These are phyloP conservation scores for Cantharis nigra DNA, from an alignment of 2,888 invertebrate species.

Conservation along the genomic window DNA sequence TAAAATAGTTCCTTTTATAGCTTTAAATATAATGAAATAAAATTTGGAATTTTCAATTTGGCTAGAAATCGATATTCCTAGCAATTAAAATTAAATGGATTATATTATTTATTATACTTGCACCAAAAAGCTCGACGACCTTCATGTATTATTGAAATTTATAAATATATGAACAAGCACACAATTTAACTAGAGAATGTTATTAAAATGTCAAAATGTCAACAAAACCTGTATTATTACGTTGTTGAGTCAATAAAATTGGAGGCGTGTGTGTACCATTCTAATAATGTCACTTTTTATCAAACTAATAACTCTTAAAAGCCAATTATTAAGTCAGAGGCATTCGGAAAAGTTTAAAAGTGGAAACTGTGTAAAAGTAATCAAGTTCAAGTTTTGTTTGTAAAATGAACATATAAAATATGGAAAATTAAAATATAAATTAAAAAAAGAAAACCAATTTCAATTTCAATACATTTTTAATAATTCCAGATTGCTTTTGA, in stretches of 20 bases:
- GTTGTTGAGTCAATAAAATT: slow-evolving; percentile 8
- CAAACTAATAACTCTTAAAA: slow-evolving; percentile 8
- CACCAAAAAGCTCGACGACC: not conserved
- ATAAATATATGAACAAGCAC: slow-evolving; percentile 11
- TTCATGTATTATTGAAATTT: not conserved
- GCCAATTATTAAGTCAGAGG: slow-evolving; percentile 6
- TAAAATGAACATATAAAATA: not conserved
- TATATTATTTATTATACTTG: not conserved
- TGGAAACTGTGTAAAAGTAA: not conserved
- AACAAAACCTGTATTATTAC: slow-evolving; percentile 10
- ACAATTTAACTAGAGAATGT: slow-evolving; percentile 12
- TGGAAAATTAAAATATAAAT: not conserved
- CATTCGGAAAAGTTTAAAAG: not conserved
- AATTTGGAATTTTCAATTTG: not conserved
- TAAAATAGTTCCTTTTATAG: not conserved
- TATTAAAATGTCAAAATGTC: slow-evolving; percentile 20
- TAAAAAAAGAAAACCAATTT: not conserved
- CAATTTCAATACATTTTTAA: not conserved
- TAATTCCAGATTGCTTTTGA: too few relatives aligned
- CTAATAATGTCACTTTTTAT: slow-evolving; percentile 9
- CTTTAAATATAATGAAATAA: not conserved
- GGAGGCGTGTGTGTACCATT: slow-evolving; percentile 10
- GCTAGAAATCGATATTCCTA: not conserved
- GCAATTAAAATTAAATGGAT: not conserved
- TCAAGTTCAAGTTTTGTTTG: not conserved